A percentile compares a stretch with the other conserved stretches of the same genome.
These are phyloP conservation scores for Diachasmimorpha longicaudata DNA, from an alignment of 1,140 invertebrate genomes.

Conservation along the genomic window DNA sequence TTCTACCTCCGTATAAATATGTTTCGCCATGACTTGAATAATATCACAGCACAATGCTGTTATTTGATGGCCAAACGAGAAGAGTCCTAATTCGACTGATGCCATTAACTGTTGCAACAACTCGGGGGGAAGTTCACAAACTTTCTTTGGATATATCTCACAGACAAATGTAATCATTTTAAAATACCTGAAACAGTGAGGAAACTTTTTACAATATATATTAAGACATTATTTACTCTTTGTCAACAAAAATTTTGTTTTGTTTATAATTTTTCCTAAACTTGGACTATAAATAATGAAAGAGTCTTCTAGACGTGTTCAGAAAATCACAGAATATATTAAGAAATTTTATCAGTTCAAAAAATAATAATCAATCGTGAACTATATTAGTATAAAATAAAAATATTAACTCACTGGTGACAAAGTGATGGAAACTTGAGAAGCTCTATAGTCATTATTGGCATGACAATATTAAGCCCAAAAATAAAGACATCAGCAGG, in stretches of 20 bases:
- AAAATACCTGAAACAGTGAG: slow-evolving; percentile 58
- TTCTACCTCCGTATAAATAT: slow-evolving; percentile 54
- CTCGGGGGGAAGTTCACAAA: slow-evolving; percentile 63
- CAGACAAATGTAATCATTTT: slow-evolving; percentile 71
- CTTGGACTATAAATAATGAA: too few species aligned
- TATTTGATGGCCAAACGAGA: slow-evolving; percentile 71
- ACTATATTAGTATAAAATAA: neutral
- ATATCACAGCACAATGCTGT: slow-evolving; percentile 73
- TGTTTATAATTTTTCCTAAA: too few species aligned
- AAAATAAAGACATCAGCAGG: slow-evolving; percentile 73
- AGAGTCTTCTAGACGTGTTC: too few species aligned
- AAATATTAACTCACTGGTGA: slow-evolving; percentile 60
- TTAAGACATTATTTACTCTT: too few species aligned
- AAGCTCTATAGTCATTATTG: slow-evolving; percentile 77
- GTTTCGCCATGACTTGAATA: slow-evolving; percentile 63
- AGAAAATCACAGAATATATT: too few species aligned
- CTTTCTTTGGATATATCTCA: slow-evolving; percentile 72
- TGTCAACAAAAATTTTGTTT: too few species aligned
- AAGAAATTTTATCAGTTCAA: too few species aligned
- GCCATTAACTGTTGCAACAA: slow-evolving; percentile 68
- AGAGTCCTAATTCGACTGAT: slow-evolving; percentile 74
- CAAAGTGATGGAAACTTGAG: slow-evolving; percentile 76
- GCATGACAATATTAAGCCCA: slow-evolving; percentile 77
- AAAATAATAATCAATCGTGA: too few species aligned
- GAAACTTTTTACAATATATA: neutral